These are phyloP conservation scores for Odobenus rosmarus DNA, from an alignment of 2,113 vertebrate genomes.

Conservation along the genomic window DNA sequence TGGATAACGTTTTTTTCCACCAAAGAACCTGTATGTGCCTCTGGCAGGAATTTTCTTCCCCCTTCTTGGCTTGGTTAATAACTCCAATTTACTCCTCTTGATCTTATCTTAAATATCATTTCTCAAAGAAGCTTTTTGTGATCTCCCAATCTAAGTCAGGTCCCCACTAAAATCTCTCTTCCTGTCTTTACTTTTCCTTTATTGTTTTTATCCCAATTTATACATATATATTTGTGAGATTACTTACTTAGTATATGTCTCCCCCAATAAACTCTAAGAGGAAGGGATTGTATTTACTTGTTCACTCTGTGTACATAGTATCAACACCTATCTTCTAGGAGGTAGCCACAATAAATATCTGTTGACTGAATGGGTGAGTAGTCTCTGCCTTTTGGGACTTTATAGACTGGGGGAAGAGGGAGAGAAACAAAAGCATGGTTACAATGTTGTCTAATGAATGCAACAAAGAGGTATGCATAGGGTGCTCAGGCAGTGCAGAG, in stretches of 20 bases:
- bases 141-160: background rate
- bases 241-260: background rate
- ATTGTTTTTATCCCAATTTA: background rate
- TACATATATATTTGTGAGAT: background rate
- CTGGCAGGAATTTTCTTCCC: background rate
- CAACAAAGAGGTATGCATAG: background rate
- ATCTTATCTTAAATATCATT: background rate
- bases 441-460: background rate
- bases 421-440: background rate
- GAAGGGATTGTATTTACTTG: background rate
- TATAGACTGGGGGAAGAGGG: background rate
- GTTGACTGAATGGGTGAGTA: background rate
- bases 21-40: background rate
- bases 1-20: background rate
- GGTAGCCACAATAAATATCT: background rate
- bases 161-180: background rate
- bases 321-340: background rate
- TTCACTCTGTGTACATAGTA: background rate
- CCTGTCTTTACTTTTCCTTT: background rate
- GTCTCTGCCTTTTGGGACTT: background rate
- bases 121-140: background rate
- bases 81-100: background rate
- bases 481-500: background rate
- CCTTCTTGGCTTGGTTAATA: background rate
- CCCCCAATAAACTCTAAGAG: background rate